phyloP scores from a whole-genome alignment of 2,113 vertebrate species.

The Eurystomus gularis region DNA sequence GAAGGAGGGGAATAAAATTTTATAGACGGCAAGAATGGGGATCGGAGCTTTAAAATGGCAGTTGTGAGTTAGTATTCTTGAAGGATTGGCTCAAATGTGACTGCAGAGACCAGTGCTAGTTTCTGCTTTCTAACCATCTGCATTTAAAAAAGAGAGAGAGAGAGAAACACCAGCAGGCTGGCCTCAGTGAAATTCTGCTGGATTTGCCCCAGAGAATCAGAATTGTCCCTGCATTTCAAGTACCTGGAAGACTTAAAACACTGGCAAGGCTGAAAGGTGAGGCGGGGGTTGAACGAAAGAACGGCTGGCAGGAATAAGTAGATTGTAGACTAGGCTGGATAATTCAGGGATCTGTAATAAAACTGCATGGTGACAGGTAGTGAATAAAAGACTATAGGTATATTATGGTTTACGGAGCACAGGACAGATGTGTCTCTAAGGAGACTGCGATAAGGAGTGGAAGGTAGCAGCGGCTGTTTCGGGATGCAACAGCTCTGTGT shows the following conservation, averaged over 20 bases:
- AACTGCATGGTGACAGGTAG: slow-evolving; percentile 24
- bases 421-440: slow-evolving; percentile 56
- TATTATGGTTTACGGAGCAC: slow-evolving; percentile 48
- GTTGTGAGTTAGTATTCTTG: slow-evolving; percentile 41
- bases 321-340: slow-evolving; percentile 22
- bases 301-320: neutral
- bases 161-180: neutral
- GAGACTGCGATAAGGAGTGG: slow-evolving; percentile 31
- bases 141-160: neutral
- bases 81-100: slow-evolving; percentile 1
- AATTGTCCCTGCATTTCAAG: neutral
- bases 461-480: slow-evolving; percentile 12
- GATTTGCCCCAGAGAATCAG: neutral
- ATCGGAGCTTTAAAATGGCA: slow-evolving; percentile 50
- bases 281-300: neutral
- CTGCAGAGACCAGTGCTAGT: neutral
- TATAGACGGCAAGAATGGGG: neutral
- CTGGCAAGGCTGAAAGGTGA: slow-evolving; percentile 6
- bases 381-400: slow-evolving; percentile 56
- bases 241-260: slow-evolving; percentile 4
- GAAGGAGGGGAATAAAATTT: slow-evolving; percentile 14
- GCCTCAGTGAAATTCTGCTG: neutral
- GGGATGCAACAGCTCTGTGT: slow-evolving; percentile 1
- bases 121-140: slow-evolving; percentile 9
- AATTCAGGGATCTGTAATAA: slow-evolving; percentile 61